These are phyloP conservation scores for Montipora capitata DNA, from an alignment of 92 coral and sea anemone species.

Conservation along the genomic window DNA sequence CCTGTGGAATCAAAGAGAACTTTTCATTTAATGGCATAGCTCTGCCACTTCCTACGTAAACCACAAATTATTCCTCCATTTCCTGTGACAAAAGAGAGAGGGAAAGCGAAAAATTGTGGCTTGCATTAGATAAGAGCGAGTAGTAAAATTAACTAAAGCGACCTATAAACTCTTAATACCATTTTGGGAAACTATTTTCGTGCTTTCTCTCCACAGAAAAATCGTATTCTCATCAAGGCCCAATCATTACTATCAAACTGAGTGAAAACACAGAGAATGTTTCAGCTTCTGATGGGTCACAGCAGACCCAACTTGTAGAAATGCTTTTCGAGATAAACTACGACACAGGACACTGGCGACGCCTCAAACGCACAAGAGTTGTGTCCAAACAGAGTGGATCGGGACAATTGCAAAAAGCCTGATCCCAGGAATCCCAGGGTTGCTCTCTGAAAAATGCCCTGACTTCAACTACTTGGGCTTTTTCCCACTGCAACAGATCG, in stretches of 20 bases:
- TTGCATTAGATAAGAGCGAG: too few relatives aligned
- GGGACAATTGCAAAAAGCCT: constrained; percentile 34
- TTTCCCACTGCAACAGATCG: too few relatives aligned
- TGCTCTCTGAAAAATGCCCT: constrained; percentile 16
- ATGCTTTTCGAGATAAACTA: constrained; percentile 99
- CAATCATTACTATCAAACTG: constrained; percentile 93
- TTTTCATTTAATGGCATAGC: too few relatives aligned
- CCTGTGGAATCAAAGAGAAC: too few relatives aligned
- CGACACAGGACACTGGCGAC: constrained; percentile 99
- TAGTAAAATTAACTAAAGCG: too few relatives aligned
- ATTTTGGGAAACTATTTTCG: too few relatives aligned
- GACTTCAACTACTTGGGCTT: too few relatives aligned
- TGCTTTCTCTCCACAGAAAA: constrained; percentile 71
- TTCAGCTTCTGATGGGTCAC: constrained; percentile 76
- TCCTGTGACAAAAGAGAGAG: too few relatives aligned
- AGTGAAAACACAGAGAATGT: constrained; percentile 96
- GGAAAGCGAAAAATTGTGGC: too few relatives aligned
- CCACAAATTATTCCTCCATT: too few relatives aligned
- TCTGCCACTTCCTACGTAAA: too few relatives aligned
- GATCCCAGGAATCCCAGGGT: constrained; percentile 47
- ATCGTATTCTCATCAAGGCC: constrained; percentile 94
- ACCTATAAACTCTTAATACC: too few relatives aligned
- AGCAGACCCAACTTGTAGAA: constrained; percentile 94
- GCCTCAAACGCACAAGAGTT: constrained; percentile 96
- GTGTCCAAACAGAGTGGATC: constrained; percentile 84